Evolutionary conservation across 2,888 invertebrate genomes (phyloP), one percentile per base, ranked within the genome.

Genomic region (Sisyra terminalis): DNA sequence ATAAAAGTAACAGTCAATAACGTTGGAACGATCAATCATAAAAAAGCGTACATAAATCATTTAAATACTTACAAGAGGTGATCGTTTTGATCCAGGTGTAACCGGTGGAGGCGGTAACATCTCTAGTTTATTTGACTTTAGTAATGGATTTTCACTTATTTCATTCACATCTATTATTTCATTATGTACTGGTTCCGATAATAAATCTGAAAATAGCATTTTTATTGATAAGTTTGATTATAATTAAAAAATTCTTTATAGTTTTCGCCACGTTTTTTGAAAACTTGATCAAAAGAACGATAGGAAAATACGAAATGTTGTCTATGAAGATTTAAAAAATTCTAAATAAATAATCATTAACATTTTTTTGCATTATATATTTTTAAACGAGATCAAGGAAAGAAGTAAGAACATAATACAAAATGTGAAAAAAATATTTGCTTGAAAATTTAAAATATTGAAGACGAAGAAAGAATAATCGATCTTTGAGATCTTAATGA

Each of bases 81-180:
- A 51, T 46, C 52, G 57, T 46, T 52, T 52, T 9, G 49, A 48
- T 34, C 16, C 44, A 47, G 7, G 44, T 47, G 40, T 40, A 39
- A 39, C 44, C 18, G 37, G 40, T 37, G 44, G 45, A 29, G 42
- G 34, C 38, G 43, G 44, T 39, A 41, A 37, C 43, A 32, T 46
- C 43, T 63, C 64, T 56, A 61, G 54, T 52, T 60, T 63, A 51
- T 54, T 62, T 37, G 63, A 63, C 49, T 62, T 56, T 55, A 61
- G 61, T 50, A 57, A 56, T 49, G 55, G 57, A 49, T 55, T 48
- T 49, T 60, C 61, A 46, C 57, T 55, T 49, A 48, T 32, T 13
- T 47, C 46, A 42, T 48, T 48, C 24, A 49, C 47, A 49, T 54
- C 9, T 49, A 60, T 61, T 46, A 57, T 51, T 45, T 56, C 58